Evolutionary conservation across 2,888 invertebrate genomes (phyloP).

Genomic region (Synanthedon tipuliformis): DNA sequence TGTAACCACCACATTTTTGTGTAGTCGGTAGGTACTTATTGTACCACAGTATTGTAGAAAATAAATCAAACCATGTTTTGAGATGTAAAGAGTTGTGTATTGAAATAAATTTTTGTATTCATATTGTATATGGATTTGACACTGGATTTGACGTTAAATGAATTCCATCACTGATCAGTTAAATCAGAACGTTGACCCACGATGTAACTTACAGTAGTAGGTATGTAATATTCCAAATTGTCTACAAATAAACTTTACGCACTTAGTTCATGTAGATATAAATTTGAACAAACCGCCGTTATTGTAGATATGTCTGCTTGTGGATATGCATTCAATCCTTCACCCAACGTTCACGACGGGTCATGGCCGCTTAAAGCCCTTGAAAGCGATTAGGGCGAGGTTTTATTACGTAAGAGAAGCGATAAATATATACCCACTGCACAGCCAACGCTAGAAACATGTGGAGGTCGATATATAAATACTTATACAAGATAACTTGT

Average conservation of each 20-base stretch:
- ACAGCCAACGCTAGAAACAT: no score
- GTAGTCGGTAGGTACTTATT: no score
- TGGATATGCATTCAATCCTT: slow-evolving; percentile 39
- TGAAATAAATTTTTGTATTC: no score
- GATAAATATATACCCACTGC: slow-evolving; percentile 9
- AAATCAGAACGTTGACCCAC: background rate
- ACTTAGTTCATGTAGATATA: background rate
- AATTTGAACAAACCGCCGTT: slow-evolving; percentile 30
- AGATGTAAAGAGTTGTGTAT: no score
- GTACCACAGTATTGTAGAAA: no score
- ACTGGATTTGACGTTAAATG: background rate
- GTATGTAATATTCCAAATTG: background rate
- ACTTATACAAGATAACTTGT: no score
- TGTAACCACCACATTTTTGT: no score
- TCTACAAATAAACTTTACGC: background rate
- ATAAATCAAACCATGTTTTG: no score
- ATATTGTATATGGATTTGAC: no score
- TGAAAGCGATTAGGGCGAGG: slow-evolving; percentile 53
- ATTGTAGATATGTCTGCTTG: slow-evolving; percentile 14
- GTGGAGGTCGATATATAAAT: no score
- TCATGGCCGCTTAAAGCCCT: slow-evolving; percentile 69
- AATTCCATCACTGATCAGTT: background rate
- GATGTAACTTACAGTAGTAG: background rate
- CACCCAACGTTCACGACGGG: slow-evolving; percentile 43
- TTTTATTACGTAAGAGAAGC: slow-evolving; percentile 44